Evolutionary conservation across 2,888 invertebrate species (phyloP), one percentile per base, ranked within the genome.

Genomic region (Spisula subtruncata): DNA sequence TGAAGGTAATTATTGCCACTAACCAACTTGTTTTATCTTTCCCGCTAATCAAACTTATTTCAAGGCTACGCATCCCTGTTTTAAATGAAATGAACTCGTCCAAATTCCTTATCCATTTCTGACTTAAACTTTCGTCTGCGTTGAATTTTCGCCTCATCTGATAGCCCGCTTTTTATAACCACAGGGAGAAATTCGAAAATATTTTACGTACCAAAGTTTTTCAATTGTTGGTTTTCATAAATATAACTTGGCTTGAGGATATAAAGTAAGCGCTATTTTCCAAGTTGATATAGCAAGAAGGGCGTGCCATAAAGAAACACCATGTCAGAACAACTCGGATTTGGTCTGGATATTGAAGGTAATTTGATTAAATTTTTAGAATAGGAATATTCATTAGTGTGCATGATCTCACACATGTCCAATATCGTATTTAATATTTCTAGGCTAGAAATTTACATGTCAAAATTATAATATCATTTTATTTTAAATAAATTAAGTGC

Each of bases 321-420:
- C 60, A 66, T 84, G 84, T 41, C 84, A 75, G 84, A 84, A 35
- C 84, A 84, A n/a, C 25, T 84, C 5, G 84, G 84, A 35, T 32
- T 18, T 20, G 84, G 84, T 16, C 25, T 84, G 56, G 84, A 84
- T 29, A 84, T 84, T 29, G 84, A 84, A 84, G 84, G 84, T 79
- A 41, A 79, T 35, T 79, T 41, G 2, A 79, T 79, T 79, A 12
- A 25, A 20, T 32, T 2, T 79, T 79, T 79, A 51, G 5, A 1
- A 14, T 16, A 51, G 5, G 16, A 12, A 51, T 51, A 51, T 51
- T 51, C 51, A 51, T 51, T 51, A 51, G 16, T 51, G 5, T 51
- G 51, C 51, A 51, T 51, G 14, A 51, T 51, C 51, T 51, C 51
- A 51, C 1, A 51, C 5, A 16, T 16, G 51, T 51, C 51, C 51